Base-by-base conservation (phyloP, 2,797 vertebrate genomes). In the Sebastes taczanowskii region DNA sequence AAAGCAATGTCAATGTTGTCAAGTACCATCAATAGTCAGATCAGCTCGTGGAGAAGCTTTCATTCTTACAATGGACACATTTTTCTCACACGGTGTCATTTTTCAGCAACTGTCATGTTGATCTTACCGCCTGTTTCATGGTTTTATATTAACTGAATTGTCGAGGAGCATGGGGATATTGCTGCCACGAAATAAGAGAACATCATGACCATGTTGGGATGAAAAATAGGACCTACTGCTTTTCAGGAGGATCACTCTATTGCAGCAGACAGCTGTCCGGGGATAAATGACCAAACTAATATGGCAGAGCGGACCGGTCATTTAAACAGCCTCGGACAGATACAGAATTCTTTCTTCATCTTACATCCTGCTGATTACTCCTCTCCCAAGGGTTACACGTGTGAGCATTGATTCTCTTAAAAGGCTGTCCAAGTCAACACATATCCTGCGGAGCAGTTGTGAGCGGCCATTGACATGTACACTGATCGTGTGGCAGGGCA, bases 261-360 rank as follows among this genome's bases (percentile, higher is more conserved):
- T 70, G 63, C 78, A 74, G 69, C 34, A 63, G 74, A 77, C 73
- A 71, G 71, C 76, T 77, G 71, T 77, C 74, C 11, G 6, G 23
- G 72, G 77, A 82, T 68, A 82, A 78, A 84, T 88, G 86, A 81
- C 58, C 71, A 75, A 77, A 86, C 78, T 85, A 83, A 89, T 87
- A 68, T 35, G 42, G 80, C 63, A 67, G 52, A 87, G 63, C 74
- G 52, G 74, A 74, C 46, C 8, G 56, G 75, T 78, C 77, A 81
- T 88, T 86, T 82, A 79, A 78, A 80, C 80, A 78, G 74, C 66
- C 74, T 90, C 82, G 81, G 80, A 85, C 71, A 72, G 80, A 80
- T 85, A 82, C 77, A 84, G 78, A 84, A 78, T 88, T 88, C 80
- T 82, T 75, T 86, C 84, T 91, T 87, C 84, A 65, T 87, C 86